Evolutionary conservation across 2,113 vertebrate genomes (phyloP), one percentile per base, ranked within the genome.

Genomic region (Platichthys flesus): DNA sequence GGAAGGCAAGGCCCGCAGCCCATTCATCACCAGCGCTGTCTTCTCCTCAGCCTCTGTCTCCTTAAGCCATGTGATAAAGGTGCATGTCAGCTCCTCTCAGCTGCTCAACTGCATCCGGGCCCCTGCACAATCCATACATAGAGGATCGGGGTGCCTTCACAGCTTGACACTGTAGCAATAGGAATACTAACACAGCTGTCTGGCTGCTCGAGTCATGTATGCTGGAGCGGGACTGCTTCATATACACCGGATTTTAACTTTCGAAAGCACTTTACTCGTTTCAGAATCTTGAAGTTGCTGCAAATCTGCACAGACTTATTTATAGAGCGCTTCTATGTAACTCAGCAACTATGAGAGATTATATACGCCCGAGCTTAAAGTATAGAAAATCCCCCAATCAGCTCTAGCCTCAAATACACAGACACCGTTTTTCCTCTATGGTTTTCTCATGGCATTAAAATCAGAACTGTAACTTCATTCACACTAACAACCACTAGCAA

Each of bases 61-160:
- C 89, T 91, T 93, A 93, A 91, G 88, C 91, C 83, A 79, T 84
- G 87, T 94, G 93, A 93, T 94, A 86, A 93, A 93, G 92, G 92
- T 91, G 85, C 87, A 87, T 87, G 91, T 92, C 93, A 92, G 89
- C 89, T 87, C 79, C 85, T 85, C 87, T 91, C 89, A 63, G 85
- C 86, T 79, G 88, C 92, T 92, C 88, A 90, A 86, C 89, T 90
- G 88, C 84, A 88, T 90, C 91, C 86, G 86, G 78, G 84, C 85
- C 85, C 86, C 88, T 85, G 72, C 89, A 83, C 83, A 90, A 90
- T 92, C 83, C 86, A 74, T 55, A 91, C 86, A 88, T 73, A 79
- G 67, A 89, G 78, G 84, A 86, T 84, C 68, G 23, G 78, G 69
- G 69, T 72, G 67, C 59, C 63, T 78, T 54, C 70, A 42, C 83